A percentile compares a stretch with the other conserved stretches of the same genome.
Evolutionary conservation across 1,140 invertebrate genomes (phyloP).

Genomic region (Microplitis demolitor): DNA sequence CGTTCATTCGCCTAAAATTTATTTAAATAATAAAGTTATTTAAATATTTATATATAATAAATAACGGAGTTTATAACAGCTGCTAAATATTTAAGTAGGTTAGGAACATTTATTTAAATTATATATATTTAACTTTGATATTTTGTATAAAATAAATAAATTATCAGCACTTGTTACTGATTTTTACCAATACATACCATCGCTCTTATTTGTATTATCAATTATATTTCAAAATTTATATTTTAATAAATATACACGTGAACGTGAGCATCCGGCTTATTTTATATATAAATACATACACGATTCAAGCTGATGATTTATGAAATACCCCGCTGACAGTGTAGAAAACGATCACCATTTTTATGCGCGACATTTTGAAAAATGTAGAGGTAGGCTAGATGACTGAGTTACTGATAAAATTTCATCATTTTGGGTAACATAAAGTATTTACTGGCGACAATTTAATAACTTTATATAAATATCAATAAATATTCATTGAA

Average conservation of each 20-base stretch:
- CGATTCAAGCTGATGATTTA: no score
- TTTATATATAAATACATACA: no score
- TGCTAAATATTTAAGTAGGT: not conserved
- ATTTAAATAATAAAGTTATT: not conserved
- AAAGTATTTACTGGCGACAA: no score
- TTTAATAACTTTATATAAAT: no score
- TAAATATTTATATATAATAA: not conserved
- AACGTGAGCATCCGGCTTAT: not conserved
- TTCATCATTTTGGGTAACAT: no score
- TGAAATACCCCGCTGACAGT: not conserved
- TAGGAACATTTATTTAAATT: not conserved
- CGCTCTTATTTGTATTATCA: not conserved
- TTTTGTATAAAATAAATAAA: no score
- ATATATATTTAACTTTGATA: not conserved
- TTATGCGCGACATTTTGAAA: no score
- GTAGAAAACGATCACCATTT: not conserved
- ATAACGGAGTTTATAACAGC: not conserved
- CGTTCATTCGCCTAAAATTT: conserved; percentile 66
- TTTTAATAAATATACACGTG: not conserved
- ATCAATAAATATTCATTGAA: no score
- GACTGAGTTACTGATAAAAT: no score
- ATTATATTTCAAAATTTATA: no score
- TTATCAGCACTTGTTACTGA: no score
- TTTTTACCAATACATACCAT: not conserved
- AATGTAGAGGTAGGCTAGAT: no score